Conservation (phyloP, 2,888 invertebrate genomes). For the Lithodes maja region DNA sequence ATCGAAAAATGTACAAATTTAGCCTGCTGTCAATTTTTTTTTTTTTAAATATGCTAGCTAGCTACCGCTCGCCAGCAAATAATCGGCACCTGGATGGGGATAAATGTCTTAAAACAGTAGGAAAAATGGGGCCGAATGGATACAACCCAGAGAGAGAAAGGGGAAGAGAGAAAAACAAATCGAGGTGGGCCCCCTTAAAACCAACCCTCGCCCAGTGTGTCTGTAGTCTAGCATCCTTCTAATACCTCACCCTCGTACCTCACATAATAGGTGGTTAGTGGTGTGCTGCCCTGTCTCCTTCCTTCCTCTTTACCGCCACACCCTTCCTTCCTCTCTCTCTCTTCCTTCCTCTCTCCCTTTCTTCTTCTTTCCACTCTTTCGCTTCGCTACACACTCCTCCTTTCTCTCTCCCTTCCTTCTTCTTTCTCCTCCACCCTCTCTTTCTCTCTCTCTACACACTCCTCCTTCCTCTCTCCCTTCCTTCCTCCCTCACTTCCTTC, state of each 20-base stretch:
- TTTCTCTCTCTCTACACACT: background rate
- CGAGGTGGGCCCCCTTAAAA: too few relatives aligned
- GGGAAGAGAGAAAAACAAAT: too few relatives aligned
- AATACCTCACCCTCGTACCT: background rate
- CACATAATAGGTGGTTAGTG: background rate
- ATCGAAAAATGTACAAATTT: too few relatives aligned
- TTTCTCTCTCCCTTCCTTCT: background rate
- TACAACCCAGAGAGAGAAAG: too few relatives aligned
- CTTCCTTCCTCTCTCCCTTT: background rate
- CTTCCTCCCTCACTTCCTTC: background rate
- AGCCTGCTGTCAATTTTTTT: too few relatives aligned
- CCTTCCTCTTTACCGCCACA: background rate
- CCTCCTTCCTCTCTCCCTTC: background rate
- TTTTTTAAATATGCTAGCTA: too few relatives aligned
- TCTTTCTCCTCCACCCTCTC: too few relatives aligned
- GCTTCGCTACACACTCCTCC: background rate
- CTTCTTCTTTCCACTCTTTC: background rate
- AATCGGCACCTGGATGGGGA: too few relatives aligned
- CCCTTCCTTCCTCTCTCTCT: background rate
- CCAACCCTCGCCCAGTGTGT: background rate
- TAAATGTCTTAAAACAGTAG: too few relatives aligned
- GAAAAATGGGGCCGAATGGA: too few relatives aligned
- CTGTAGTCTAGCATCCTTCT: background rate
- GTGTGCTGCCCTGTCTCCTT: background rate
- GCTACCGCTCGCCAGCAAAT: too few relatives aligned